Evolutionary conservation across 2,113 vertebrate species (phyloP), one percentile per base, ranked within the genome.

Genomic region (Naja naja): DNA sequence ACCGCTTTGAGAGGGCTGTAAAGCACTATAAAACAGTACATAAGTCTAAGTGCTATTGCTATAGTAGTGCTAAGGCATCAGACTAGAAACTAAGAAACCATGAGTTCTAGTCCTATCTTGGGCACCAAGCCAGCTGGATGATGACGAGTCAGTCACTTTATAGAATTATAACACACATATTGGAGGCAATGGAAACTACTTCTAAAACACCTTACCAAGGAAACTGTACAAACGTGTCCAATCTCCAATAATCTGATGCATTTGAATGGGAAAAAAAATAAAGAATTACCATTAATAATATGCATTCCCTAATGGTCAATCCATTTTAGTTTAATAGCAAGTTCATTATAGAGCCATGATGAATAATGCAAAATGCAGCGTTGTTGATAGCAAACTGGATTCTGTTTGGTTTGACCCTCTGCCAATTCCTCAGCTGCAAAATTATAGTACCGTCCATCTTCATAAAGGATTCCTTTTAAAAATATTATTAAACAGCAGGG

Each of bases 401-500:
- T 22, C 74, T 81, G 7, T 81, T 81, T 81, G 3, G 49, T n/a
- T 49, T 88, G 49, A 88, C 52, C 87, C 49, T 34, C 27, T 34
- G 16, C 85, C 85, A 87, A 25, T 16, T 27, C 25, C 11, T 87
- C 85, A 49, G 43, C 85, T 49, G 43, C 85, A 27, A 27, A 87
- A 52, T 43, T 87, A 87, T 52, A 27, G 47, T 30, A 27, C 45
- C 30, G 5, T 87, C 23, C 43, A 52, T 87, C 43, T 87, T 47
- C 85, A 12, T 49, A 47, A 87, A 87, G 25, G 25, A 30, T 27
- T 30, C 45, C 45, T 30, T 49, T 49, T 87, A 1, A 87, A 47
- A 87, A 47, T 47, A 87, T 25, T 52, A 30, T 87, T 87, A 87
- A 87, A 30, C 10, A 52, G 45, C 85, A 30, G 90, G 97, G 97